Percentiles rank a stretch among this genome's conserved stretches.
These are phyloP conservation scores for Erebia palarica DNA, from an alignment of 2,888 invertebrate species.

Conservation along the genomic window DNA sequence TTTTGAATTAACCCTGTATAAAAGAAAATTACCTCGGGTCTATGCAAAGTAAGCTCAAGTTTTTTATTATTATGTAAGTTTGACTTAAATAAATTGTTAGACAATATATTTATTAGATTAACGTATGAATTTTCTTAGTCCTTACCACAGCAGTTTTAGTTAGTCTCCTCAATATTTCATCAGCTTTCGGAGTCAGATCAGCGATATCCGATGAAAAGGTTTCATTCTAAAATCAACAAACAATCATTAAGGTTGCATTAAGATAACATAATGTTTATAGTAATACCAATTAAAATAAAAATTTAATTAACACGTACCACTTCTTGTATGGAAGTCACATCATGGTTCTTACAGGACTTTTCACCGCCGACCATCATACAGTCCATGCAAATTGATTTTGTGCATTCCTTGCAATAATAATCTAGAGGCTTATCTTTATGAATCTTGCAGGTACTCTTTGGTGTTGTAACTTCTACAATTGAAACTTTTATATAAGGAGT, in stretches of 20 bases:
- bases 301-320: conserved; percentile 54
- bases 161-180: conserved; percentile 67
- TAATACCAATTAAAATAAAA: background rate
- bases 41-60: no score
- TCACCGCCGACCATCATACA: conserved; percentile 72
- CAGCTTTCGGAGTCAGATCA: conserved; percentile 60
- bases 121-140: conserved; percentile 43
- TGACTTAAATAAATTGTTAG: no score
- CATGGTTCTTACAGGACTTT: conserved; percentile 71
- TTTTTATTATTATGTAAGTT: no score
- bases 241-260: background rate
- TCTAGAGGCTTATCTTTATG: conserved; percentile 65
- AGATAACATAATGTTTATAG: background rate
- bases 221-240: conserved; percentile 59
- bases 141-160: conserved; percentile 72
- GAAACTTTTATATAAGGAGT: background rate
- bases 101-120: no score
- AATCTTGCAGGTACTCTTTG: conserved; percentile 53
- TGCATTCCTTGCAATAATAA: conserved; percentile 71
- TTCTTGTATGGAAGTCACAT: conserved; percentile 64
- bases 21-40: no score
- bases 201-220: conserved; percentile 56
- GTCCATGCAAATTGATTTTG: conserved; percentile 68
- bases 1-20: no score
- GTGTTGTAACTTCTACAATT: conserved; percentile 48